Percentiles rank a stretch among this genome's conserved stretches.
Conservation (phyloP, 2,888 invertebrate species). For the Sinotaia quadrata region DNA sequence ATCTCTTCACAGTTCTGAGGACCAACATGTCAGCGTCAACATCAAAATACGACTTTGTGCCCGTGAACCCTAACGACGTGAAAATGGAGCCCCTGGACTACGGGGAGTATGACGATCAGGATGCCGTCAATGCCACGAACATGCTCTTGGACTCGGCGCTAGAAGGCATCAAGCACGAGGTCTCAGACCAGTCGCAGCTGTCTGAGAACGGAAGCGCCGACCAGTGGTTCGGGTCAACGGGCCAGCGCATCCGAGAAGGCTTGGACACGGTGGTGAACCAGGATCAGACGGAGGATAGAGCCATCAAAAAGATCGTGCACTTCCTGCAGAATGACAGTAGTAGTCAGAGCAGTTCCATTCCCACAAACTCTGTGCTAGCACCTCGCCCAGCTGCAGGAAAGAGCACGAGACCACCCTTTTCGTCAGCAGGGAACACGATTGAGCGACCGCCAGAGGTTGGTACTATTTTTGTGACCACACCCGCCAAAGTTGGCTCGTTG, state of each 20-base stretch:
- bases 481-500: no score
- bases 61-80: conserved; percentile 4
- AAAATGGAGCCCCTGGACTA: not conserved
- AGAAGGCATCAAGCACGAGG: no score
- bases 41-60: not conserved
- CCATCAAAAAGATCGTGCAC: conserved; percentile 5
- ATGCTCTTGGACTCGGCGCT: no score
- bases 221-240: conserved; percentile 1
- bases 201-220: not conserved
- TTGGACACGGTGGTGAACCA: not conserved
- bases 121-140: not conserved
- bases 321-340: conserved; percentile 12
- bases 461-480: no score
- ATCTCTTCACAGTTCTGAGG: conserved; percentile 4
- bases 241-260: not conserved
- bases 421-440: no score
- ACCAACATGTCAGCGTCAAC: not conserved
- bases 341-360: no score
- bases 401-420: no score
- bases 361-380: no score
- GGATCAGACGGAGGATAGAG: not conserved
- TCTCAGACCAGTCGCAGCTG: no score
- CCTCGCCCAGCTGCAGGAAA: no score
- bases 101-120: conserved; percentile 4
- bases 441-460: no score